Evolutionary conservation across 2,113 vertebrate genomes (phyloP), one percentile per base, ranked within the genome.

Genomic region (Mus pahari): DNA sequence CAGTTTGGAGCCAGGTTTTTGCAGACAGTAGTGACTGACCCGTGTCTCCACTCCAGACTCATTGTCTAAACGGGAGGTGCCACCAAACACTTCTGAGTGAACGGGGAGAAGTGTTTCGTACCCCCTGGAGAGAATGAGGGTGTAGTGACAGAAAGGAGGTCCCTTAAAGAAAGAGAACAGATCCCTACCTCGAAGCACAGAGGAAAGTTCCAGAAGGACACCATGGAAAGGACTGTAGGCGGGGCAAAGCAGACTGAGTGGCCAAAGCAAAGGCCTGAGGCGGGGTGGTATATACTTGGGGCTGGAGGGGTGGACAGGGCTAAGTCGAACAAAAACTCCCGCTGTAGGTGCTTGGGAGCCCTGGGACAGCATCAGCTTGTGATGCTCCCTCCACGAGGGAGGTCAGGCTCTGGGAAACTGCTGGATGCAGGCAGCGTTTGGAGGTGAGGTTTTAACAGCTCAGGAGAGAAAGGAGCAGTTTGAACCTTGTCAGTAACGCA

Each of bases 11-110:
- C 33, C 16, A 3, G 86, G 90, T 74, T 89, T 89, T 96, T 74
- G 68, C 71, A 64, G 14, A 20, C 1, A 55, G 28, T n/a, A 26
- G 73, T 78, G n/a, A 92, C 31, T 60, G 53, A 36, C 39, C 28
- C 1, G 0, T 2, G 24, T 4, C 39, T 24, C 70, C 16, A 22
- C 74, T 22, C 66, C 0, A 1, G 62, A 3, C 70, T 74, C 42
- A 24, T 8, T 2, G 5, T 74, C 83, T 77, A 42, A 64, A 60
- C 50, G 48, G 3, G 9, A 77, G 13, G 33, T 7, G 20, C 36
- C n/a, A n/a, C 0, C 0, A 8, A 42, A 26, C 39, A 48, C n/a
- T 11, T 36, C 71, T 10, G 5, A 28, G 79, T 4, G 42, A 53
- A 48, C 7, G 48, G 48, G 48, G 48, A 48, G 48, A 48, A 48